A percentile compares a stretch with the other conserved stretches of the same genome.
Conservation (phyloP, 2,113 vertebrate genomes). For the Spermophilus dauricus region DNA sequence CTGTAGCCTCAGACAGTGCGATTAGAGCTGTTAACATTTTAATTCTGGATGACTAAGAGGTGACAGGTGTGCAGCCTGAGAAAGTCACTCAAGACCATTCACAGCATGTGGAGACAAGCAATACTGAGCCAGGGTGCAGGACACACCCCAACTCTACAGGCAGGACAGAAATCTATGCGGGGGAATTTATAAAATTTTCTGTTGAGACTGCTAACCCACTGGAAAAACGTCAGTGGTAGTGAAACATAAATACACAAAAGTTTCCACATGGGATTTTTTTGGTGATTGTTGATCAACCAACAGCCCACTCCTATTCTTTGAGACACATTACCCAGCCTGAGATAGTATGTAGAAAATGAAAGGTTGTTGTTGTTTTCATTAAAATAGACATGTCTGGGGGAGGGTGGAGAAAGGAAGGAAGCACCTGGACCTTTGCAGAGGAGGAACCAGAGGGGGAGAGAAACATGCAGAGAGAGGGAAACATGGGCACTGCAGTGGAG, state of each 20-base stretch:
- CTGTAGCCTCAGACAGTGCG: not conserved
- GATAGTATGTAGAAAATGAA: not conserved
- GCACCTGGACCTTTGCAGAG: conserved; percentile 10
- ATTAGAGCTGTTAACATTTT: conserved; percentile 35
- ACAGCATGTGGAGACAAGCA: conserved; percentile 36
- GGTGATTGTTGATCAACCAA: not conserved
- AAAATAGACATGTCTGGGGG: not conserved
- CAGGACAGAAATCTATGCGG: not conserved
- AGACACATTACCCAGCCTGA: conserved; percentile 13
- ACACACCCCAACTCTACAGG: not conserved
- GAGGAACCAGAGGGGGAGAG: conserved; percentile 18
- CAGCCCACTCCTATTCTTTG: not conserved
- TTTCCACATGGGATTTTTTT: not conserved
- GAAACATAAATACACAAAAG: not conserved
- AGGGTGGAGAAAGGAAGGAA: conserved; percentile 39
- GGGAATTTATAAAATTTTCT: not conserved
- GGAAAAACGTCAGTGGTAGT: not conserved
- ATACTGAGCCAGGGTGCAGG: conserved; percentile 17
- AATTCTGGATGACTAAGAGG: conserved; percentile 52
- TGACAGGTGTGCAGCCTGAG: conserved; percentile 20
- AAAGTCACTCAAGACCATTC: not conserved
- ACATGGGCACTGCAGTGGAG: not conserved
- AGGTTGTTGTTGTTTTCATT: not conserved
- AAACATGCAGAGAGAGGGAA: not conserved
- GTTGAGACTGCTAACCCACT: not conserved